A percentile compares a stretch with the other conserved stretches of the same genome.
These are phyloP conservation scores for Salvelinus alpinus DNA, from an alignment of 2,113 vertebrate species.

Conservation along the genomic window DNA sequence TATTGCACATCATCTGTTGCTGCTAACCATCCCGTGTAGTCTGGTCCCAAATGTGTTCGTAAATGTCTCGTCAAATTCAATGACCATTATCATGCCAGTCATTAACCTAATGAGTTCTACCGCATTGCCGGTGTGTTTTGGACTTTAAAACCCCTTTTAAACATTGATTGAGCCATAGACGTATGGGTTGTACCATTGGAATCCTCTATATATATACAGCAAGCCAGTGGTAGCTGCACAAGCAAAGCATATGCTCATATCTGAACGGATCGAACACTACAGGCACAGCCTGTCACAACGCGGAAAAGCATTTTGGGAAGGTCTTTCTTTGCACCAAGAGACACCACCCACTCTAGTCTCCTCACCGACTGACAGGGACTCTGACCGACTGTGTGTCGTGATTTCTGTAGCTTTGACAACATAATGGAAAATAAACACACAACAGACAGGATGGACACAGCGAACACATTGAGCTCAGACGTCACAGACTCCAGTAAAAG, in stretches of 20 bases:
- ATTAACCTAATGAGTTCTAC: no score
- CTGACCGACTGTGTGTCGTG: slow-evolving; percentile 1
- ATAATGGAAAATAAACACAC: slow-evolving; percentile 47
- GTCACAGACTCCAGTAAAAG: slow-evolving; percentile 35
- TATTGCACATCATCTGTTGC: no score
- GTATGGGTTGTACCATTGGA: no score
- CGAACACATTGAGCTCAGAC: slow-evolving; percentile 31
- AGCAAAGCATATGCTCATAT: not conserved
- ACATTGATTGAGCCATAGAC: no score
- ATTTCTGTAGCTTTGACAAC: not conserved
- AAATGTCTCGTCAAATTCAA: no score
- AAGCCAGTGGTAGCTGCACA: not conserved
- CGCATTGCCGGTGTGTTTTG: no score
- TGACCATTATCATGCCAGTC: no score
- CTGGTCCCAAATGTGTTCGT: no score
- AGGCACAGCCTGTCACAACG: slow-evolving; percentile 28
- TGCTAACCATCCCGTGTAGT: no score
- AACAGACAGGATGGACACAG: slow-evolving; percentile 42
- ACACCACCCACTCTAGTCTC: slow-evolving; percentile 9
- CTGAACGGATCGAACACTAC: not conserved
- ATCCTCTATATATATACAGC: no score
- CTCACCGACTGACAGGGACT: slow-evolving; percentile 10
- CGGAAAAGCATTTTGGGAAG: slow-evolving; percentile 54
- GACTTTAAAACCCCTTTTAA: no score
- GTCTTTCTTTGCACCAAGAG: slow-evolving; percentile 21